Evolutionary conservation across 2,113 vertebrate species (phyloP).

Genomic region (Rutilus rutilus): DNA sequence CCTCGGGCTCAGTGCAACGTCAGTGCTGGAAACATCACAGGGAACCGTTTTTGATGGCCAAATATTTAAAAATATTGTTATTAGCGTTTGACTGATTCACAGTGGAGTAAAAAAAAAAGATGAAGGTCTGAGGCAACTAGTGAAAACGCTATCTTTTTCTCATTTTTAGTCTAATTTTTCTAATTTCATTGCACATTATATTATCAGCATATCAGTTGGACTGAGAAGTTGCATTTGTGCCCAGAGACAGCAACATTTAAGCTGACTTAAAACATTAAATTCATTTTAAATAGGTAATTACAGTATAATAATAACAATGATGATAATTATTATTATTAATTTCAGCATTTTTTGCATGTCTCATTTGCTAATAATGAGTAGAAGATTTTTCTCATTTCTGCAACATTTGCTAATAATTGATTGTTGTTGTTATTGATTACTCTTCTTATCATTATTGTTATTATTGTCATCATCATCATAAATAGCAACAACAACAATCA

Average conservation of each 20-base stretch:
- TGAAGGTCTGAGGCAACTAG: neutral
- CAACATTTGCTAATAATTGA: neutral
- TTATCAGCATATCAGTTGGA: neutral
- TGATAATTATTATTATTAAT: neutral
- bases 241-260: neutral
- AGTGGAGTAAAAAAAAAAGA: neutral
- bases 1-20: constrained; percentile 14
- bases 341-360: neutral
- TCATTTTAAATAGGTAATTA: neutral
- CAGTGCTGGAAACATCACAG: constrained; percentile 9
- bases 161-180: neutral
- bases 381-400: neutral
- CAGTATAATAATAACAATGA: neutral
- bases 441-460: too few species aligned
- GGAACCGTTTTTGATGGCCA: neutral
- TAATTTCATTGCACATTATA: neutral
- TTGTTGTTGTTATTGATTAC: too few species aligned
- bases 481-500: too few species aligned
- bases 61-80: constrained; percentile 7
- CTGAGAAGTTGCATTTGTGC: neutral
- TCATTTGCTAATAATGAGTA: neutral
- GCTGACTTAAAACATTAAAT: neutral
- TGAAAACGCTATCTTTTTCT: neutral
- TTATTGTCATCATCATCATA: too few species aligned
- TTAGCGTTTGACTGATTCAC: neutral